Conservation (phyloP, 2,797 vertebrate genomes). For the Manis pentadactyla region DNA sequence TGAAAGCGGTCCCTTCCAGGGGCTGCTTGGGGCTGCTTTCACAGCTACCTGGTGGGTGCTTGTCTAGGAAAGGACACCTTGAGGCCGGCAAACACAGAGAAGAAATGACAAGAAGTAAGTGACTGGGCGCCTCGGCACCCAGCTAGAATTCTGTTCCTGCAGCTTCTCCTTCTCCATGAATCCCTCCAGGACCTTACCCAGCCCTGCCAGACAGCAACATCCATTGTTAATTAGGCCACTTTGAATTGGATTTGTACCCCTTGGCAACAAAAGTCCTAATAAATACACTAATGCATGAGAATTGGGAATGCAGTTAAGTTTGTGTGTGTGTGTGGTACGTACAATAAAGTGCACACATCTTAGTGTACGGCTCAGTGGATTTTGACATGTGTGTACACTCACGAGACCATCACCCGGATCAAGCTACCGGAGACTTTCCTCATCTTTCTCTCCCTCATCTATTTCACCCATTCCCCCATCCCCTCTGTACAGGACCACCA, state of each 20-base stretch:
- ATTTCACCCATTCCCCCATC: too few species aligned
- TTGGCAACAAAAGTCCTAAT: background rate
- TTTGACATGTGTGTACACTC: too few species aligned
- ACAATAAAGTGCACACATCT: too few species aligned
- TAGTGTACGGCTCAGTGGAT: too few species aligned
- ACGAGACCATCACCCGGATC: too few species aligned
- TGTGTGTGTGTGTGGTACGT: too few species aligned
- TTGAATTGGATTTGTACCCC: background rate
- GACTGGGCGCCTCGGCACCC: rapidly evolving
- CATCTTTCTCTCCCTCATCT: too few species aligned
- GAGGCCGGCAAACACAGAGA: background rate
- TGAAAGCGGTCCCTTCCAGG: too few species aligned
- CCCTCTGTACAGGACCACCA: too few species aligned
- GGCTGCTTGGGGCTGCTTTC: background rate
- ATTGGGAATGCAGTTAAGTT: background rate
- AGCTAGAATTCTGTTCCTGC: background rate
- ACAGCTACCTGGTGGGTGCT: background rate
- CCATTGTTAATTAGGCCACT: background rate
- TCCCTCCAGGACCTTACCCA: background rate
- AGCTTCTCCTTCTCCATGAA: background rate
- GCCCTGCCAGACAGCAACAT: background rate
- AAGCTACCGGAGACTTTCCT: too few species aligned
- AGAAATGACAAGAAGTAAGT: background rate
- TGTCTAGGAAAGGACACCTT: background rate
- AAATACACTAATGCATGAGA: background rate